Base-by-base conservation (phyloP, 2,113 vertebrate genomes). In the Oncorhynchus masou region DNA sequence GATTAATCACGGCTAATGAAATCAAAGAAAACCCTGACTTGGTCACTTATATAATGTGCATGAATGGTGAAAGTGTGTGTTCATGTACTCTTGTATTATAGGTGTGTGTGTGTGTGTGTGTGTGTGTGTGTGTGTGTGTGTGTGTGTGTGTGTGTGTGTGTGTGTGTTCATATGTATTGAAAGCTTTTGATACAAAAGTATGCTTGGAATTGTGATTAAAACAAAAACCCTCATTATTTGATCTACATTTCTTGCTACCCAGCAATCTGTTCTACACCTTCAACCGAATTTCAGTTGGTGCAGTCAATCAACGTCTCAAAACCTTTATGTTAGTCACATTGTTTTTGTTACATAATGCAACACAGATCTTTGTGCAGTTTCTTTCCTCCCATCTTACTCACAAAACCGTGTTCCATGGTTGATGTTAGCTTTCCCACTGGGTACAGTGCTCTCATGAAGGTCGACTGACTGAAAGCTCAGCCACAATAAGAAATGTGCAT, bases 1-100 rank as follows among this genome's bases (percentile, higher is more conserved):
- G 60, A 85, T 86, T 86, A 78, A 78, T 74, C 71, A 80, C 6
- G 11, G 57, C 75, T 80, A 79, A 79, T 85, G 68, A 78, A 74
- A 80, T 83, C 75, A 77, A 57, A 27, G 24, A 79, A 66, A 73
- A 13, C 66, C 68, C 45, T 66, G 71, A 59, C 31, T 54, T 69
- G 80, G 64, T 59, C 68, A 49, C 34, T 84, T 88, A 68, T 0
- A 49, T 80, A 85, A 85, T 65, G 22, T 25, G 19, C 51, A 34
- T n/a, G 29, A 66, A 51, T 15, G 34, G 27, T 29, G 62, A 49
- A 24, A 29, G 57, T 8, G 13, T 70, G n/a, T 31, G 19, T 27
- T 27, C 20, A 15, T 66, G 22, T 66, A 34, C 24, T 48, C 15
- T 29, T 49, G 6, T 24, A 13, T 24, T 45, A 2, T 15, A 5